These are phyloP conservation scores for Nephrotoma appendiculata DNA, from an alignment of 2,888 invertebrate genomes.

Conservation along the genomic window DNA sequence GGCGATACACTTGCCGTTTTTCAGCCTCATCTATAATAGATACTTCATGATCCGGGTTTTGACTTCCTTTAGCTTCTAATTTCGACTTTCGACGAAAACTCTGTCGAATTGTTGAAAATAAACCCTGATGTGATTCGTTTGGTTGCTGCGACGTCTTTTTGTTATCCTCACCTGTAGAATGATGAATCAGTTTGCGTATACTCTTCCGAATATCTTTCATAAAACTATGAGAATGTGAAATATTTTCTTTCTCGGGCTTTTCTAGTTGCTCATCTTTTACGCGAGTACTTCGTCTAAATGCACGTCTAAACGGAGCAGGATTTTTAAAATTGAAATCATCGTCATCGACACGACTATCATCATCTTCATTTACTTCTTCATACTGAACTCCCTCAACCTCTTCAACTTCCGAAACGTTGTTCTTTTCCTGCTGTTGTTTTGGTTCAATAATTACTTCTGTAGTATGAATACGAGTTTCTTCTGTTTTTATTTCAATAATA, in stretches of 20 bases:
- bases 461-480: neutral
- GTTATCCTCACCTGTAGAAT: conserved; percentile 12
- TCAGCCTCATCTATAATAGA: conserved; percentile 27
- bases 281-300: conserved; percentile 22
- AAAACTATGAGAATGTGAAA: conserved; percentile 8
- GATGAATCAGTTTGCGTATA: conserved; percentile 25
- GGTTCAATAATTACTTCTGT: conserved; percentile 4
- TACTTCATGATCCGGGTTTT: conserved; percentile 16
- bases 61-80: conserved; percentile 7
- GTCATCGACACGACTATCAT: conserved; percentile 16
- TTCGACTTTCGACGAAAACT: conserved; percentile 24
- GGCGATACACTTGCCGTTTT: conserved; percentile 17
- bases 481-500: neutral
- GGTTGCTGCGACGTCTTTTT: neutral
- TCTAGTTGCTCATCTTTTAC: neutral
- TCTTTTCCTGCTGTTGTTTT: neutral
- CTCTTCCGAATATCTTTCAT: conserved; percentile 25
- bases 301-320: conserved; percentile 27
- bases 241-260: conserved; percentile 19
- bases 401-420: neutral
- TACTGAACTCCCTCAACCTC: neutral
- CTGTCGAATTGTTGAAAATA: conserved; percentile 21
- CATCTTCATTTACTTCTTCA: conserved; percentile 5
- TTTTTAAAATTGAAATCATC: conserved; percentile 21
- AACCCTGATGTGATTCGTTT: neutral